Conservation (phyloP, 2,113 vertebrate species). For the Polypterus bichir region DNA sequence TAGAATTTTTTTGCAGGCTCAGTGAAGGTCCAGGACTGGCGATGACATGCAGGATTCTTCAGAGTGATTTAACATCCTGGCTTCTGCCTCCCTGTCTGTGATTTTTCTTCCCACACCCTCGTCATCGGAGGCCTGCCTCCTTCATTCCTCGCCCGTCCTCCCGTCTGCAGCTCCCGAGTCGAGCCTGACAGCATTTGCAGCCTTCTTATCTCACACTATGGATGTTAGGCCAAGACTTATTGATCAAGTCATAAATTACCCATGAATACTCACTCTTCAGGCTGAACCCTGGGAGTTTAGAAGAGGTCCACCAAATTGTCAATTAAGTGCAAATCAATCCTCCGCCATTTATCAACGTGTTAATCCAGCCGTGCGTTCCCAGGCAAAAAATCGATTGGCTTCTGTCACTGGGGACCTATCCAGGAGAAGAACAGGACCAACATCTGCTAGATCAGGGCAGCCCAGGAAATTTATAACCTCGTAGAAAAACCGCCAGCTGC, state of each 20-base stretch:
- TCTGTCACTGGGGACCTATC: slow-evolving; percentile 49
- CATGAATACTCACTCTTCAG: slow-evolving; percentile 35
- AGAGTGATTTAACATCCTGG: too few species aligned
- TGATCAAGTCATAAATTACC: slow-evolving; percentile 53
- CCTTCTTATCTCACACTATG: slow-evolving; percentile 49
- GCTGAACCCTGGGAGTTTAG: slow-evolving; percentile 43
- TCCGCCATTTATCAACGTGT: slow-evolving; percentile 70
- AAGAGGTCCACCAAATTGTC: slow-evolving; percentile 84
- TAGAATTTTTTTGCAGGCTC: too few species aligned
- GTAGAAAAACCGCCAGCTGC: slow-evolving; percentile 33
- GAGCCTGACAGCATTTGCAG: slow-evolving; percentile 43
- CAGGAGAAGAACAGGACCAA: slow-evolving; percentile 39
- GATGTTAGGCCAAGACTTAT: slow-evolving; percentile 55
- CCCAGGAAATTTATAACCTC: slow-evolving; percentile 39
- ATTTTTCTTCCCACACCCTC: slow-evolving; percentile 10
- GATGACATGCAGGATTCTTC: too few species aligned
- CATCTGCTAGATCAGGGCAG: slow-evolving; percentile 36
- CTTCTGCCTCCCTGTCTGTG: slow-evolving; percentile 9
- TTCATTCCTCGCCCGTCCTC: not conserved
- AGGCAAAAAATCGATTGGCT: slow-evolving; percentile 43
- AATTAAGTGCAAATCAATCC: slow-evolving; percentile 97
- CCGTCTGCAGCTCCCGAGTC: slow-evolving; percentile 18
- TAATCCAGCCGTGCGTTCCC: slow-evolving; percentile 27
- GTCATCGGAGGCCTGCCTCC: not conserved
- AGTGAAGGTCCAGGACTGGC: too few species aligned